Percentiles rank a stretch among this genome's conserved stretches.
Conservation (phyloP, 92 coral and sea anemone genomes). For the Porites lobata region DNA sequence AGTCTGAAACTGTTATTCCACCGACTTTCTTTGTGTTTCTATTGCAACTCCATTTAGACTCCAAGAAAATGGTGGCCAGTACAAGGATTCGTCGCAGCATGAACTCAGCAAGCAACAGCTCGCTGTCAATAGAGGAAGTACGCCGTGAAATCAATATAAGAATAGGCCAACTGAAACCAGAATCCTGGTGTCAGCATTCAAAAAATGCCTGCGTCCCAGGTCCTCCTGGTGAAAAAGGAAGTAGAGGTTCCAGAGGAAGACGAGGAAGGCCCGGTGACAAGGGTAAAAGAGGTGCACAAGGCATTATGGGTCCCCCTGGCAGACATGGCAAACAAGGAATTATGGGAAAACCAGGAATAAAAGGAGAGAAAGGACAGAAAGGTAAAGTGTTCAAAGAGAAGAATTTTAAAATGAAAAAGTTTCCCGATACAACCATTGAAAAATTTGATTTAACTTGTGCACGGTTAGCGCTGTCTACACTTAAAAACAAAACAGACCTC, state of each 20-base stretch:
- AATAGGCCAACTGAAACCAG: not conserved
- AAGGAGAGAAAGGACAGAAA: constrained; percentile 27
- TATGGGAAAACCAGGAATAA: not conserved
- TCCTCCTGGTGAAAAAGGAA: constrained; percentile 18
- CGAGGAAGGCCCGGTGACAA: constrained; percentile 13
- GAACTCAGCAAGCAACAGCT: constrained; percentile 9
- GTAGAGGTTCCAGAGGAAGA: constrained; percentile 16
- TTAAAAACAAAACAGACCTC: no score
- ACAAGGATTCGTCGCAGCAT: constrained; percentile 27
- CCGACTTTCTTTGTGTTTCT: no score
- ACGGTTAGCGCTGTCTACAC: no score
- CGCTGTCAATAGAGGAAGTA: constrained; percentile 16
- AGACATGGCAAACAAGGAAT: constrained; percentile 33
- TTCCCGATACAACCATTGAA: no score
- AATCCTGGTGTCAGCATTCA: not conserved
- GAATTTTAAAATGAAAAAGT: no score
- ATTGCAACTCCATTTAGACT: not conserved
- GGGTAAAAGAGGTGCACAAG: constrained; percentile 25
- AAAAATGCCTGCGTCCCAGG: constrained; percentile 19
- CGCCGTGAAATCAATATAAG: constrained; percentile 12
- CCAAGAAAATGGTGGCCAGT: not conserved
- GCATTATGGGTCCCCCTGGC: constrained; percentile 2
- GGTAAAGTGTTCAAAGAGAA: not conserved
- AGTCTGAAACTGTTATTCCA: no score
- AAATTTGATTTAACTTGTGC: no score